A percentile compares a stretch with the other conserved stretches of the same genome.
phyloP scores from a whole-genome alignment of 2,113 vertebrate genomes.

The Megaceryle torquata region DNA sequence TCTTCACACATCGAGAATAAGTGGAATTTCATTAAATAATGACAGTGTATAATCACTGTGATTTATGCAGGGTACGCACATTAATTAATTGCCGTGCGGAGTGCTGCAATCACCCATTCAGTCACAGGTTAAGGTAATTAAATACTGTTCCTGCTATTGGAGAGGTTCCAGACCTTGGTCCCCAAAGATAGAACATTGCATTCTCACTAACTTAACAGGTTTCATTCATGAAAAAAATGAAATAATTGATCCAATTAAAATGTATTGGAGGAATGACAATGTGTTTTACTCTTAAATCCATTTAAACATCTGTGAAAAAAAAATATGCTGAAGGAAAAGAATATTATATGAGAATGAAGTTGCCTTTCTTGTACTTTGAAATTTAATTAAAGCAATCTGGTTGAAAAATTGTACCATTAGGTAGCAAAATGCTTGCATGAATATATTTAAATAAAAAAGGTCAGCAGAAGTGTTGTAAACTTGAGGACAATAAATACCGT shows the following conservation, averaged over 20 bases:
- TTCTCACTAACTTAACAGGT: neutral
- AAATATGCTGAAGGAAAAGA: neutral
- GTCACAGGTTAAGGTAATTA: constrained; percentile 44
- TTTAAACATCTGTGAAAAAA: neutral
- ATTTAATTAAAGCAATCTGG: neutral
- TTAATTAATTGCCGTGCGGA: constrained; percentile 25
- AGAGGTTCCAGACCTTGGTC: neutral
- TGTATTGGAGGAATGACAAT: neutral
- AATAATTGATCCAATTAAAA: neutral
- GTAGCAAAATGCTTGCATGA: neutral
- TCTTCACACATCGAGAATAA: neutral
- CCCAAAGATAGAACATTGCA: neutral
- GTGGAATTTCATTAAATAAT: constrained; percentile 27
- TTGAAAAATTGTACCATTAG: neutral
- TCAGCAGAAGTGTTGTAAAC: neutral
- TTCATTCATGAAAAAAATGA: neutral
- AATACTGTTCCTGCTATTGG: neutral
- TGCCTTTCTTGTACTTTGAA: neutral
- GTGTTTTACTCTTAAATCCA: neutral
- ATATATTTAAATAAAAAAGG: neutral
- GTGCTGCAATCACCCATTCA: neutral
- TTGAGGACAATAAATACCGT: neutral
- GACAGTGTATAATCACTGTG: neutral
- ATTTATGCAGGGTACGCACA: constrained; percentile 9
- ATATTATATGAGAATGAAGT: neutral